Base-by-base conservation (phyloP, 2,113 vertebrate genomes). In the Poecile atricapillus region DNA sequence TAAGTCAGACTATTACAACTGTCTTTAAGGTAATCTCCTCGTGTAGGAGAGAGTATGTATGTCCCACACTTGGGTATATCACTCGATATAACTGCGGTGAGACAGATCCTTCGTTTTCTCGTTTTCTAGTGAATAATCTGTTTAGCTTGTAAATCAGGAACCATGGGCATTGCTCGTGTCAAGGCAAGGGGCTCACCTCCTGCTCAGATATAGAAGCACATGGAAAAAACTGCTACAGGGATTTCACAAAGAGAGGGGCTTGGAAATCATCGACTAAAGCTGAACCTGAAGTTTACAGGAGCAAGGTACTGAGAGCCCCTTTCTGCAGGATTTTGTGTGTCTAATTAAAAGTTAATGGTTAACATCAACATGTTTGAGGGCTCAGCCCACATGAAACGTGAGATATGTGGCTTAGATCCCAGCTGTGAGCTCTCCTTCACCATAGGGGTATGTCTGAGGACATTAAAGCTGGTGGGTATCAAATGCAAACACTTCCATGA, bases 11-110 rank as follows among this genome's bases (percentile, higher is more conserved):
- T 89, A 80, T 69, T 82, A 82, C 78, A 93, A 71, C 43, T 2
- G 39, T 59, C 87, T 91, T 87, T 37, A 78, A 83, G 59, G 80
- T 82, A 89, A 95, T 94, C 93, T 93, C 71, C 43, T 71, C 2
- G 0, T 27, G 44, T 14, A 39, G 60, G 64, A 89, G 58, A 50
- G 37, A 52, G 14, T 27, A 10, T 33, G 0, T 6, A 5, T 19
- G 83, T 63, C 39, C 63, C 30, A 53, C 59, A 77, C 35, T 15
- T 58, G 76, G 49, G 11, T 64, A 56, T 37, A n/a, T 23, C 9
- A 2, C 55, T 70, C 17, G 3, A 7, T 31, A 27, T 13, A 59
- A 59, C 55, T 52, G 69, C 30, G 1, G 30, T 5, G 62, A 89
- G 87, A n/a, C 13, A 39, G 14, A 71, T 4, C 19, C 7, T 20